Percentiles rank a stretch among this genome's conserved stretches.
These are phyloP conservation scores for Ecdyonurus torrentis DNA, from an alignment of 2,888 invertebrate genomes.

Conservation along the genomic window DNA sequence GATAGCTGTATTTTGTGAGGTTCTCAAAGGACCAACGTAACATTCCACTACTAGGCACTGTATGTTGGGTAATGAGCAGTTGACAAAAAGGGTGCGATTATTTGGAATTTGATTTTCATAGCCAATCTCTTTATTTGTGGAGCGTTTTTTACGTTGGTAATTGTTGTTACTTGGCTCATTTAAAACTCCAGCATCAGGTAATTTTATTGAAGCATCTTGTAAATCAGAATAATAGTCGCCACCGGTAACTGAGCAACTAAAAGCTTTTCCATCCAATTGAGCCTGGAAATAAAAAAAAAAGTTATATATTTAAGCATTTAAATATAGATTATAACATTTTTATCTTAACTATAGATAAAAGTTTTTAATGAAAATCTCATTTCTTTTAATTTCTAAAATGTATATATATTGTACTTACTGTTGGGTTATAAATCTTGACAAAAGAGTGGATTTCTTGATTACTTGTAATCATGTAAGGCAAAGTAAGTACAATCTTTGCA, in stretches of 20 bases:
- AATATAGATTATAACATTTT: neutral
- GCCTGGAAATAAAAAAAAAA: neutral
- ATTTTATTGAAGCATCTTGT: neutral
- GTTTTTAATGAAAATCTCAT: neutral
- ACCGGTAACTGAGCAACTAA: neutral
- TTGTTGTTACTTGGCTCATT: neutral
- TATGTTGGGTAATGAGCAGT: conserved; percentile 22
- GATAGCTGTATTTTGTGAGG: conserved; percentile 16
- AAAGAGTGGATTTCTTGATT: neutral
- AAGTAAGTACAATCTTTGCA: conserved; percentile 3
- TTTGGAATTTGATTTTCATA: conserved; percentile 7
- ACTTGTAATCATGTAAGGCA: neutral
- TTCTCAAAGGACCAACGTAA: conserved; percentile 22
- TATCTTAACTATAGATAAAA: neutral
- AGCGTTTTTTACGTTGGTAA: neutral
- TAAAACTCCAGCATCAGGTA: neutral
- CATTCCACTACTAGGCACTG: conserved; percentile 24
- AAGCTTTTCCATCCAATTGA: neutral
- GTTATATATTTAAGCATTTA: too few relatives aligned
- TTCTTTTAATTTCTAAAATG: too few relatives aligned
- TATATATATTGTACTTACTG: conserved; percentile 7
- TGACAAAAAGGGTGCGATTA: conserved; percentile 22
- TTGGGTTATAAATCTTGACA: conserved; percentile 2
- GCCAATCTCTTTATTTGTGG: neutral
- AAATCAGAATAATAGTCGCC: conserved; percentile 1